phyloP scores from a whole-genome alignment of 2,888 invertebrate genomes.

The Drosophila testacea region DNA sequence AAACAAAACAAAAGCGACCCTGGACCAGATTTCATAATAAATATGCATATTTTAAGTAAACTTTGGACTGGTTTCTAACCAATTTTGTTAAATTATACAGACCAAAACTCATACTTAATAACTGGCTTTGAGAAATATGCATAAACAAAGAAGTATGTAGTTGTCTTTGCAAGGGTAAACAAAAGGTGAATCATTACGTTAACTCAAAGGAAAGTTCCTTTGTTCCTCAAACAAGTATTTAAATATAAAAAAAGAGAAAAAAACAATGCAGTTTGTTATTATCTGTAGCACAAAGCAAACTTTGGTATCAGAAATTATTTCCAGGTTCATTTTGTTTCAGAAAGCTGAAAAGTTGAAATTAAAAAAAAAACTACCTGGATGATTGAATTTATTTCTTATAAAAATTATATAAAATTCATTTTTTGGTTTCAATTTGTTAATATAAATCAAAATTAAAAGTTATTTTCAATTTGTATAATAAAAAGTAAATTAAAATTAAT shows the following conservation, averaged over 20 bases:
- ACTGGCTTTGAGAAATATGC: background rate
- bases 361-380: too few species aligned
- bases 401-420: too few species aligned
- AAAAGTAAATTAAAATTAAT: too few species aligned
- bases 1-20: background rate
- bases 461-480: too few species aligned
- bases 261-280: background rate
- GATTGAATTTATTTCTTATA: too few species aligned
- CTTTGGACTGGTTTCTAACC: background rate
- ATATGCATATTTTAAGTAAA: constrained; percentile 1
- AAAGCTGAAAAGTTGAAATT: too few species aligned
- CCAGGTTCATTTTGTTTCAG: too few species aligned
- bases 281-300: background rate
- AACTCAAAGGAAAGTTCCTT: background rate
- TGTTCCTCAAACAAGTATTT: background rate
- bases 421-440: too few species aligned
- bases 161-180: background rate
- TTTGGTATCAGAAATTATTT: background rate
- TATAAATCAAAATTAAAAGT: too few species aligned
- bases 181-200: constrained; percentile 3
- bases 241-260: background rate
- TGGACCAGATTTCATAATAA: constrained; percentile 1
- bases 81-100: constrained; percentile 6
- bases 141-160: constrained; percentile 4
- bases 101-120: background rate